Conservation (phyloP, 2,888 invertebrate genomes). For the Cinara cedri region DNA sequence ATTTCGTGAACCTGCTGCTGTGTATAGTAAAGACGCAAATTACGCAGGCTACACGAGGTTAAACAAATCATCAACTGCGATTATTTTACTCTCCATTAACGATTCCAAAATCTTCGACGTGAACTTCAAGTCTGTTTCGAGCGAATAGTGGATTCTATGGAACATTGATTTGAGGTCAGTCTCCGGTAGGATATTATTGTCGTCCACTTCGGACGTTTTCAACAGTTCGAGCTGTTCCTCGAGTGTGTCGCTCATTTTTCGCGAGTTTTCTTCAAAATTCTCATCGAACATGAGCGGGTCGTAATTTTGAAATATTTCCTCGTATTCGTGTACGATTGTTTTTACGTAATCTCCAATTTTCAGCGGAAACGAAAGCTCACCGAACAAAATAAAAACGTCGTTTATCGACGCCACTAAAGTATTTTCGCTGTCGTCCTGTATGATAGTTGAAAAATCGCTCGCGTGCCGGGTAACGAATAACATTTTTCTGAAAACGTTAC, state of each 20-base stretch:
- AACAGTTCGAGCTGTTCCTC: background rate
- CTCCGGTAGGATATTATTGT: background rate
- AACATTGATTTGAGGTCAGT: background rate
- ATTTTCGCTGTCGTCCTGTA: background rate
- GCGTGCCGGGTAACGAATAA: background rate
- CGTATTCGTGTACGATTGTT: background rate
- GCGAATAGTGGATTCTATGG: background rate
- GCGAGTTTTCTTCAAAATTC: no score
- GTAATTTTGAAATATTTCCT: background rate
- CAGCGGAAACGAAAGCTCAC: background rate
- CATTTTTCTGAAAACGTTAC: slow-evolving; percentile 8
- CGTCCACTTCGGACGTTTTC: background rate
- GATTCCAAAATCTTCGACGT: background rate
- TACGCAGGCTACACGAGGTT: no score
- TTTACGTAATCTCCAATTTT: background rate
- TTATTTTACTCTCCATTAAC: background rate
- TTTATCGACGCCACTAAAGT: background rate
- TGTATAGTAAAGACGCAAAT: no score
- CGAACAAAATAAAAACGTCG: background rate
- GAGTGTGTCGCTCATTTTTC: background rate
- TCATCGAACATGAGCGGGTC: background rate
- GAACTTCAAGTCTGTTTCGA: background rate
- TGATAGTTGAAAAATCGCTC: background rate
- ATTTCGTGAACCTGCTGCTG: no score
- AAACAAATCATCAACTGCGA: background rate